A percentile compares a stretch with the other conserved stretches of the same genome.
These are phyloP conservation scores for Oryctes rhinoceros DNA, from an alignment of 1,140 invertebrate genomes.

Conservation along the genomic window DNA sequence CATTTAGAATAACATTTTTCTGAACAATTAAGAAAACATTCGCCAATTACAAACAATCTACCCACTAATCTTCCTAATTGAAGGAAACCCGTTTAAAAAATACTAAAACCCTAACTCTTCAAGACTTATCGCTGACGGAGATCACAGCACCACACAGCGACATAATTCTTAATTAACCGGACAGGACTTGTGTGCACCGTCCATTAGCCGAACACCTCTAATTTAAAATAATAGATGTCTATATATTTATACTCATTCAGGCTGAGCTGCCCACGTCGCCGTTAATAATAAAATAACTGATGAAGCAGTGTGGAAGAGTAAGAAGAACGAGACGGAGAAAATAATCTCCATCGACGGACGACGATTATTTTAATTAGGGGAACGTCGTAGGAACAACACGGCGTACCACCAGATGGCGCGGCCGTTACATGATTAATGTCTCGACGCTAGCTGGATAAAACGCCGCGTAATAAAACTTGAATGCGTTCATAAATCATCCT, in stretches of 20 bases:
- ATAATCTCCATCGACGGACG: slow-evolving; percentile 10
- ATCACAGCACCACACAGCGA: neutral
- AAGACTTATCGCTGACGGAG: neutral
- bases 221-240: slow-evolving; percentile 23
- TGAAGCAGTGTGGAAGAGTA: neutral
- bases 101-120: slow-evolving; percentile 21
- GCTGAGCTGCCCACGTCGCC: neutral
- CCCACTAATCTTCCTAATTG: neutral
- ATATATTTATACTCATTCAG: slow-evolving; percentile 11
- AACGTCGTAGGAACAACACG: neutral
- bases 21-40: neutral
- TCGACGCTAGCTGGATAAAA: slow-evolving; percentile 8
- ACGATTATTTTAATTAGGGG: slow-evolving; percentile 22
- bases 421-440: slow-evolving; percentile 7
- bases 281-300: slow-evolving; percentile 16
- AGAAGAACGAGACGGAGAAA: slow-evolving; percentile 18
- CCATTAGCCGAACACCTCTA: slow-evolving; percentile 17
- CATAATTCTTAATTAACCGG: slow-evolving; percentile 22
- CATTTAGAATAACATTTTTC: too few species aligned
- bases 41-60: neutral
- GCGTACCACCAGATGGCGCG: slow-evolving; percentile 7
- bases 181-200: slow-evolving; percentile 20
- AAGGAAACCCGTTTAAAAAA: slow-evolving; percentile 9
- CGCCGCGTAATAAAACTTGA: slow-evolving; percentile 14
- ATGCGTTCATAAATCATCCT: slow-evolving; percentile 14